A percentile compares a stretch with the other conserved stretches of the same genome.
Conservation (phyloP, 2,888 invertebrate genomes). For the Trissoscelio sp. region DNA sequence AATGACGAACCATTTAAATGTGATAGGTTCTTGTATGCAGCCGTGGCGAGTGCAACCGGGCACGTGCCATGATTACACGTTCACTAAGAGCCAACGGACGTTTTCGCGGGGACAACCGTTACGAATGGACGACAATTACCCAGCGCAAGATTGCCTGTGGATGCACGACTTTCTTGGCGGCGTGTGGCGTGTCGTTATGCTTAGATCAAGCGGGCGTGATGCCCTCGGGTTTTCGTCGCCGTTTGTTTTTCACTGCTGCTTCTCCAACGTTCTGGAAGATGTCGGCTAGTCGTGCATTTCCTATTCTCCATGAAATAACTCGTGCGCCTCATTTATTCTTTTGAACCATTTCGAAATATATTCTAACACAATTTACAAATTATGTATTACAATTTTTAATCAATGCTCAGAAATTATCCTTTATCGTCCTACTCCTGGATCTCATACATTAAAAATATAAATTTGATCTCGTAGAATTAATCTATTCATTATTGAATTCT, state of each 20-base stretch:
- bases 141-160: constrained; percentile 45
- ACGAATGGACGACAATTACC: constrained; percentile 67
- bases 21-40: constrained; percentile 43
- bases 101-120: constrained; percentile 63
- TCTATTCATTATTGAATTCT: too few relatives aligned
- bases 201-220: constrained; percentile 63
- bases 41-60: constrained; percentile 47
- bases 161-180: constrained; percentile 64
- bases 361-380: too few relatives aligned
- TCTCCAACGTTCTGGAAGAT: not conserved
- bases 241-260: constrained; percentile 42
- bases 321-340: constrained; percentile 2
- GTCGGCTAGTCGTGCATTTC: constrained; percentile 16
- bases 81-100: constrained; percentile 57
- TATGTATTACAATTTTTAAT: too few relatives aligned
- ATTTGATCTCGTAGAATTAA: too few relatives aligned
- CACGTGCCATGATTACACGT: constrained; percentile 67
- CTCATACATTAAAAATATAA: too few relatives aligned
- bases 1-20: constrained; percentile 39
- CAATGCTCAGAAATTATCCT: too few relatives aligned
- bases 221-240: constrained; percentile 66
- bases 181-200: constrained; percentile 49
- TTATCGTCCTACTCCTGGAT: too few relatives aligned
- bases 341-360: too few relatives aligned
- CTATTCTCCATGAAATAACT: constrained; percentile 2